phyloP scores from a whole-genome alignment of 2,888 invertebrate genomes.

The Watsonalla binaria region DNA sequence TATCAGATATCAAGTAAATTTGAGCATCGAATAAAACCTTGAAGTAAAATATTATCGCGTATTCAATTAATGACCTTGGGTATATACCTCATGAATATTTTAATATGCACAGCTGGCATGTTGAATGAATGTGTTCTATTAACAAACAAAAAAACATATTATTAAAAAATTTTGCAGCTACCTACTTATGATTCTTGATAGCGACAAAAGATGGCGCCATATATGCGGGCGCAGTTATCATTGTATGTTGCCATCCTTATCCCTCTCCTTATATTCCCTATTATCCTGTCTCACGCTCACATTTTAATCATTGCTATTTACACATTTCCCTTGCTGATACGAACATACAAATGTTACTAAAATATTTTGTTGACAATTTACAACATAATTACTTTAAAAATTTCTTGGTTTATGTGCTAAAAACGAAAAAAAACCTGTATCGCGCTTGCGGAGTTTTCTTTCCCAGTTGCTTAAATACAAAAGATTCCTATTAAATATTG shows the following conservation, averaged over 20 bases:
- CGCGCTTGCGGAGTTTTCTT: not conserved
- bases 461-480: not conserved
- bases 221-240: not conserved
- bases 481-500: not conserved
- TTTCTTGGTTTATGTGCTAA: not conserved
- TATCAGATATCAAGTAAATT: no score
- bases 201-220: not conserved
- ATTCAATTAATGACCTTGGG: no score
- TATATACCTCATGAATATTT: no score
- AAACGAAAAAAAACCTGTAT: not conserved
- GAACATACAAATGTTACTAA: not conserved
- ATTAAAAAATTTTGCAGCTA: no score
- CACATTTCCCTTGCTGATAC: not conserved
- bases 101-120: no score
- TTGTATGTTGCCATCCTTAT: not conserved
- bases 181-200: no score
- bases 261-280: not conserved
- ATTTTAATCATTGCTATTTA: not conserved
- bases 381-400: not conserved
- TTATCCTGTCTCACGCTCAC: not conserved
- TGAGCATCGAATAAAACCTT: no score
- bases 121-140: no score
- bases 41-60: no score
- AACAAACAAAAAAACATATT: no score
- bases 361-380: not conserved